Percentiles rank a stretch among this genome's conserved stretches.
Conservation (phyloP, 2,113 vertebrate genomes). For the Ginglymostoma cirratum region DNA sequence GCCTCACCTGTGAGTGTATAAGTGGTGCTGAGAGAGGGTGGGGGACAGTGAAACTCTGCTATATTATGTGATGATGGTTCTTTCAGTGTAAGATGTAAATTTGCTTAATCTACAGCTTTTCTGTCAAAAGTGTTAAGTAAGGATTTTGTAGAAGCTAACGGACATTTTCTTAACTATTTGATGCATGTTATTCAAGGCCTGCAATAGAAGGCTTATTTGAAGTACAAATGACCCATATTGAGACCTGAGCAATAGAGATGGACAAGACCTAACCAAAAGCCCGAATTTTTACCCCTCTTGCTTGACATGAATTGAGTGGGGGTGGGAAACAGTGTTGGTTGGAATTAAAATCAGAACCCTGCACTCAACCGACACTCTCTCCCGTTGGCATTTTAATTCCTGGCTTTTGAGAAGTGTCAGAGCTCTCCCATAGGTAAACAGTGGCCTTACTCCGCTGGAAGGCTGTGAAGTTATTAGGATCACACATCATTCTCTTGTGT, state of each 20-base stretch:
- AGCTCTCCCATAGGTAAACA: not conserved
- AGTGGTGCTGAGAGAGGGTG: not conserved
- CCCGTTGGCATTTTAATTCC: not conserved
- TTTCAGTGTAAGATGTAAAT: not conserved
- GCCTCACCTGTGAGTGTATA: too few relatives aligned
- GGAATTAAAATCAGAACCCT: not conserved
- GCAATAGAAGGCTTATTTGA: not conserved
- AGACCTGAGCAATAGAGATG: not conserved
- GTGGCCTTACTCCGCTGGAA: not conserved
- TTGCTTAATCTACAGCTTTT: not conserved
- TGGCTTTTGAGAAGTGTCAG: not conserved
- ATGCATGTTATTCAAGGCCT: not conserved
- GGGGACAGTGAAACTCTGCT: not conserved
- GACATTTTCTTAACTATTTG: not conserved
- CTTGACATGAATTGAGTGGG: not conserved
- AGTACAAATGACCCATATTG: not conserved
- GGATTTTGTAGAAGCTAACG: not conserved
- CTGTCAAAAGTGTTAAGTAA: not conserved
- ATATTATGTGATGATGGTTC: not conserved
- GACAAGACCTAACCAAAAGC: not conserved
- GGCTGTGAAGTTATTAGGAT: not conserved
- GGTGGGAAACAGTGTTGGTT: not conserved
- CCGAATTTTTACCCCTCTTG: not conserved
- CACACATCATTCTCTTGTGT: not conserved
- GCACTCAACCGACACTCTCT: not conserved